Percentiles rank a stretch among this genome's conserved stretches.
Evolutionary conservation across 1,140 invertebrate genomes (phyloP).

Genomic region (Pinna nobilis): DNA sequence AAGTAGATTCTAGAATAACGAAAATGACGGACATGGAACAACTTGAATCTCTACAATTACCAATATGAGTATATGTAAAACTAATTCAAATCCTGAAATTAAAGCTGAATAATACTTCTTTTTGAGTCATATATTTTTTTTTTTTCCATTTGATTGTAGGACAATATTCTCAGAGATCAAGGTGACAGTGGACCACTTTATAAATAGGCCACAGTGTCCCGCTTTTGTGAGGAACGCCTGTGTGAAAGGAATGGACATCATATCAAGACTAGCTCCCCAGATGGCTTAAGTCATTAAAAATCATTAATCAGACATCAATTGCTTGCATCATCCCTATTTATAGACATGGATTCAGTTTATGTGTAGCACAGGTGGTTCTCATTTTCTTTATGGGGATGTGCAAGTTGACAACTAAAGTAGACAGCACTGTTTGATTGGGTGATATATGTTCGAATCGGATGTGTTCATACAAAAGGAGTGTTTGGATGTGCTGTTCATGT

Average conservation of each 20-base stretch:
- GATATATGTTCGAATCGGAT: not conserved
- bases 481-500: too few species aligned
- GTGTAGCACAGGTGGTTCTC: too few species aligned
- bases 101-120: not conserved
- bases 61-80: not conserved
- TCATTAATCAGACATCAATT: too few species aligned
- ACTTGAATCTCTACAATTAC: too few species aligned
- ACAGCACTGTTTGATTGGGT: too few species aligned
- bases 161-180: constrained; percentile 90
- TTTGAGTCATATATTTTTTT: constrained; percentile 1
- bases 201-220: constrained; percentile 80
- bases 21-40: too few species aligned
- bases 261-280: constrained; percentile 80
- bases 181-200: constrained; percentile 79
- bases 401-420: too few species aligned
- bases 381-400: too few species aligned
- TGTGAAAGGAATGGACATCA: constrained; percentile 77
- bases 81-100: not conserved
- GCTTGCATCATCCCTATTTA: too few species aligned
- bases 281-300: constrained; percentile 18
- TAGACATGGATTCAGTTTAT: not conserved
- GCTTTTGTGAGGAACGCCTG: constrained; percentile 77
- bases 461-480: too few species aligned
- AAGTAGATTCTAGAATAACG: too few species aligned
- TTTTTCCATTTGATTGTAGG: constrained; percentile 76